Evolutionary conservation across 2,888 invertebrate genomes (phyloP).

Genomic region (Napeogenes inachia): DNA sequence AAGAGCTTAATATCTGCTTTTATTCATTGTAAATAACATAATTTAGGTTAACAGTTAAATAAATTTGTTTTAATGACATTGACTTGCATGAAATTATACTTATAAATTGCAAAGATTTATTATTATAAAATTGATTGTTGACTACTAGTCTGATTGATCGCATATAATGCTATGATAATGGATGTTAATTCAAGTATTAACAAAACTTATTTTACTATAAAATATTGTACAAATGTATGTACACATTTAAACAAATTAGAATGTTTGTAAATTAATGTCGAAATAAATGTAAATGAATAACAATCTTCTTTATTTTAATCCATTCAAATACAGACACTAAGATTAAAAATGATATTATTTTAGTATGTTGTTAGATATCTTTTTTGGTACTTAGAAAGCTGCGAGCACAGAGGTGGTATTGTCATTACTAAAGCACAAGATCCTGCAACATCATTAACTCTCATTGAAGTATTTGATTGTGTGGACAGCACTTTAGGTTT

Average conservation of each 20-base stretch:
- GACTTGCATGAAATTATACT: constrained; percentile 46
- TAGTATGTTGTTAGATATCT: constrained; percentile 42
- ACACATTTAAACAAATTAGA: constrained; percentile 57
- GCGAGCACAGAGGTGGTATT: constrained; percentile 41
- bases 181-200: constrained; percentile 59
- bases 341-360: constrained; percentile 13
- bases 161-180: constrained; percentile 63
- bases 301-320: constrained; percentile 22
- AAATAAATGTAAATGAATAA: constrained; percentile 65
- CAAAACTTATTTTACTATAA: constrained; percentile 52
- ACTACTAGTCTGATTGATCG: constrained; percentile 65
- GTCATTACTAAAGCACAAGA: constrained; percentile 45
- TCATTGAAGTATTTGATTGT: constrained; percentile 34
- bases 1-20: constrained; percentile 37
- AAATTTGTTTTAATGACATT: constrained; percentile 21
- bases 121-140: constrained; percentile 49
- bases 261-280: constrained; percentile 70
- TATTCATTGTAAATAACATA: constrained; percentile 66
- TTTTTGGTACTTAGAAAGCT: constrained; percentile 44
- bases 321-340: neutral
- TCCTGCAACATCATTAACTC: constrained; percentile 56
- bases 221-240: constrained; percentile 72
- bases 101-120: constrained; percentile 42
- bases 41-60: constrained; percentile 45
- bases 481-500: constrained; percentile 41